Conservation (phyloP, 2,797 vertebrate species). For the Sylvilagus floridanus region DNA sequence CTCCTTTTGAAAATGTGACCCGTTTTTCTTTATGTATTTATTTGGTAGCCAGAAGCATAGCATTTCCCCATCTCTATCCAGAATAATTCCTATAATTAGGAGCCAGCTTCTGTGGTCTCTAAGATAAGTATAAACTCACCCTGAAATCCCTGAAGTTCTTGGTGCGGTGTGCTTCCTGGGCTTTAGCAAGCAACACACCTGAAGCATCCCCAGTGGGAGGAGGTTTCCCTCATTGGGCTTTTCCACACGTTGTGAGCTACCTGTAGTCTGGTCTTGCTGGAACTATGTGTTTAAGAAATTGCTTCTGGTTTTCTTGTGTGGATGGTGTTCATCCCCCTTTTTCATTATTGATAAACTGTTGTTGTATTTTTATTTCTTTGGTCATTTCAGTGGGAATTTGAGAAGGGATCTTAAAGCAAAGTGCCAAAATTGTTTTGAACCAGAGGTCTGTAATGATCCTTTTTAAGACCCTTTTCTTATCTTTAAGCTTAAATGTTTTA, state of each 20-base stretch:
- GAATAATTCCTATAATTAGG: not conserved
- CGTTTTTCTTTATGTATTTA: not conserved
- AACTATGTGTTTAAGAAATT: not conserved
- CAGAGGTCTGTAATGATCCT: not conserved
- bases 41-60: not conserved
- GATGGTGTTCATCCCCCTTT: not conserved
- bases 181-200: not conserved
- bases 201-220: not conserved
- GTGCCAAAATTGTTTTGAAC: not conserved
- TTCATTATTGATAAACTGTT: not conserved
- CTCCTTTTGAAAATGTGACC: constrained; percentile 28
- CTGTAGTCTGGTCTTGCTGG: not conserved
- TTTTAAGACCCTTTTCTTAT: not conserved
- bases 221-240: not conserved
- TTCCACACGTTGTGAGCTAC: not conserved
- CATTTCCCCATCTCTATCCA: not conserved
- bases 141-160: not conserved
- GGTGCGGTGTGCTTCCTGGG: not conserved
- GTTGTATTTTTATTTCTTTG: not conserved
- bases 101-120: not conserved
- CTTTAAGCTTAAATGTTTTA: not conserved
- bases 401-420: not conserved
- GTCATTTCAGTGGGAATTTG: not conserved
- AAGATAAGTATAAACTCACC: not conserved
- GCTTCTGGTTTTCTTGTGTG: not conserved